These are phyloP conservation scores for Caenorhabditis doughertyi DNA, from an alignment of 2,888 invertebrate species.

Conservation along the genomic window DNA sequence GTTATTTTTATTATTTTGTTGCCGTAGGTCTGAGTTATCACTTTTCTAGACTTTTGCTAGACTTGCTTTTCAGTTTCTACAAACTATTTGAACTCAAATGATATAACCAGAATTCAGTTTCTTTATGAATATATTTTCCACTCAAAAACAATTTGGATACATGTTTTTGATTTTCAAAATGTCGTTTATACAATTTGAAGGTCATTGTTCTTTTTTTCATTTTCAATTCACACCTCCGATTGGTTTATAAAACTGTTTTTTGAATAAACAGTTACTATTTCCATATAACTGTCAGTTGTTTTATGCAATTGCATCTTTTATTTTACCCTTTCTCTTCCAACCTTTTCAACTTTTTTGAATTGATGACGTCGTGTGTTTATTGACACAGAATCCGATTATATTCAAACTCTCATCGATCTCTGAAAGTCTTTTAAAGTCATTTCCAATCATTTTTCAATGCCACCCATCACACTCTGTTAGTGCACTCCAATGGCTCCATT, in stretches of 20 bases:
- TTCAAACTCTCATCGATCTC: slow-evolving; percentile 28
- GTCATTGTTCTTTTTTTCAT: slow-evolving; percentile 8
- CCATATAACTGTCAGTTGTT: slow-evolving; percentile 16
- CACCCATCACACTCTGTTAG: neutral
- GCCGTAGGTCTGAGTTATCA: no score
- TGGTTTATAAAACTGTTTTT: neutral
- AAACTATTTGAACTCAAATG: no score
- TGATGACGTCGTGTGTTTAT: slow-evolving; percentile 44
- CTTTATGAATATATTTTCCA: no score
- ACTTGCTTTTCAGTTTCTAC: no score
- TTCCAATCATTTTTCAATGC: neutral
- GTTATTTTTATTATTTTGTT: no score
- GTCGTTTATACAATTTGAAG: neutral
- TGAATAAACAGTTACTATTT: slow-evolving; percentile 25
- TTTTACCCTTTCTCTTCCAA: neutral
- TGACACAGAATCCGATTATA: slow-evolving; percentile 39
- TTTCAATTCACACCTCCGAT: neutral
- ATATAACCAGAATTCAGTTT: no score
- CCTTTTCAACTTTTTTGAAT: slow-evolving; percentile 23
- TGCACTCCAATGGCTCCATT: slow-evolving; percentile 38
- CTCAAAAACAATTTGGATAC: no score
- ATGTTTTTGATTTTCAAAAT: neutral
- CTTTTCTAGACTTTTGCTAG: no score
- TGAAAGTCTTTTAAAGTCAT: slow-evolving; percentile 26
- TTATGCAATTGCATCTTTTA: slow-evolving; percentile 35